These are phyloP conservation scores for Melopsittacus undulatus DNA, from an alignment of 2,797 vertebrate species.

Conservation along the genomic window DNA sequence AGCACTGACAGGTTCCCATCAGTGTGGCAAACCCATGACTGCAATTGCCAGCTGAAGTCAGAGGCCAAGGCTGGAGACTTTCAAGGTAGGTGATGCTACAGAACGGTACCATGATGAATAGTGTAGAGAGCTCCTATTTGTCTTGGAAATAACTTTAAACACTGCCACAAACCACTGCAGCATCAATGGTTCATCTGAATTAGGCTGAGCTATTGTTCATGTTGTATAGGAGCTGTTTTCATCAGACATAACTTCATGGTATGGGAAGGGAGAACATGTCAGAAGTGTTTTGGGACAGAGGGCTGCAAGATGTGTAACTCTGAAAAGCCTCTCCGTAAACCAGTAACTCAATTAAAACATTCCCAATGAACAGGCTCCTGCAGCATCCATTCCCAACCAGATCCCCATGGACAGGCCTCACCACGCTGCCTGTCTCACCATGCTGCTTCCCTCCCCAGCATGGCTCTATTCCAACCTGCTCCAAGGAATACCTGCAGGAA, in stretches of 20 bases:
- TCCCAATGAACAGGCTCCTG: neutral
- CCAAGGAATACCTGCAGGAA: neutral
- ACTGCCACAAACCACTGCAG: fast-evolving
- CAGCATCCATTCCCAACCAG: fast-evolving
- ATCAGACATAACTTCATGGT: fast-evolving
- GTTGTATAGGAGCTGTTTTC: neutral
- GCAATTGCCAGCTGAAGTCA: fast-evolving
- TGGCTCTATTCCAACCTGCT: fast-evolving
- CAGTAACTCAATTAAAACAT: fast-evolving
- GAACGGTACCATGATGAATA: fast-evolving
- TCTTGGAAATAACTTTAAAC: fast-evolving
- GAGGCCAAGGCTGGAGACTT: neutral
- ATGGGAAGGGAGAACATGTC: neutral
- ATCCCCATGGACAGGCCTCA: fast-evolving
- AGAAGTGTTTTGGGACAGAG: neutral
- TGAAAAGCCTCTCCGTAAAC: neutral
- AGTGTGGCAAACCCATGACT: fast-evolving
- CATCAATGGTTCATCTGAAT: fast-evolving
- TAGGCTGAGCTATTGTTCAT: fast-evolving
- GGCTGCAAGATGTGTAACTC: neutral
- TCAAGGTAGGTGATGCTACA: neutral
- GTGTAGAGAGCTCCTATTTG: neutral
- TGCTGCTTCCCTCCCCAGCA: fast-evolving
- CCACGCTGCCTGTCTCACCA: fast-evolving
- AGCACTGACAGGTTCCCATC: fast-evolving